A percentile compares a stretch with the other conserved stretches of the same genome.
Evolutionary conservation across 2,888 invertebrate genomes (phyloP).

Genomic region (Meandrusa payeni): DNA sequence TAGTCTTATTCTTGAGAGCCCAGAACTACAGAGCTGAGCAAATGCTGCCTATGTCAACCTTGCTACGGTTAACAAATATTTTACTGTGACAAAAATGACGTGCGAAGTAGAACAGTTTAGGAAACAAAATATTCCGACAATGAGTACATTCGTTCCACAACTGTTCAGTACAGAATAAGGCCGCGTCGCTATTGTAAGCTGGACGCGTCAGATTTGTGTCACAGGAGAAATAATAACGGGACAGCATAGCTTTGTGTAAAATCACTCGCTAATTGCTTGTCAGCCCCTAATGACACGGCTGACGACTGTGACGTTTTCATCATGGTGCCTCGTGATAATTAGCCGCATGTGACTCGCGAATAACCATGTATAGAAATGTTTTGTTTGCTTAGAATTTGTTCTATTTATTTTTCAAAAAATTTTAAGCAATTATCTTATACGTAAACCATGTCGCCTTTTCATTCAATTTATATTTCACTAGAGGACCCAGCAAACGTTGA

Average conservation of each 20-base stretch:
- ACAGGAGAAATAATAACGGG: conserved; percentile 27
- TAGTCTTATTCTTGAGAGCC: too few species aligned
- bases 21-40: too few species aligned
- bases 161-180: conserved; percentile 8
- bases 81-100: too few species aligned
- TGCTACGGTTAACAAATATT: too few species aligned
- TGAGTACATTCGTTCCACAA: neutral
- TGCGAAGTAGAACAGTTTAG: too few species aligned
- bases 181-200: conserved; percentile 15
- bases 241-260: conserved; percentile 23
- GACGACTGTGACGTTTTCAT: conserved; percentile 24
- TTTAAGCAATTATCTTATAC: too few species aligned
- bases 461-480: too few species aligned
- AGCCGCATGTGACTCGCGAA: conserved; percentile 16
- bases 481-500: too few species aligned
- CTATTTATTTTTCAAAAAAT: too few species aligned
- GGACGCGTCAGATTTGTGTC: conserved; percentile 26
- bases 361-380: conserved; percentile 1
- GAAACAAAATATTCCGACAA: conserved; percentile 2
- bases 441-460: too few species aligned
- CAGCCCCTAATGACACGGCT: conserved; percentile 23
- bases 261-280: conserved; percentile 28
- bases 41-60: too few species aligned
- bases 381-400: too few species aligned
- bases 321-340: conserved; percentile 23